Conservation (phyloP, 2,113 vertebrate species). For the Puffinus mauretanicus region DNA sequence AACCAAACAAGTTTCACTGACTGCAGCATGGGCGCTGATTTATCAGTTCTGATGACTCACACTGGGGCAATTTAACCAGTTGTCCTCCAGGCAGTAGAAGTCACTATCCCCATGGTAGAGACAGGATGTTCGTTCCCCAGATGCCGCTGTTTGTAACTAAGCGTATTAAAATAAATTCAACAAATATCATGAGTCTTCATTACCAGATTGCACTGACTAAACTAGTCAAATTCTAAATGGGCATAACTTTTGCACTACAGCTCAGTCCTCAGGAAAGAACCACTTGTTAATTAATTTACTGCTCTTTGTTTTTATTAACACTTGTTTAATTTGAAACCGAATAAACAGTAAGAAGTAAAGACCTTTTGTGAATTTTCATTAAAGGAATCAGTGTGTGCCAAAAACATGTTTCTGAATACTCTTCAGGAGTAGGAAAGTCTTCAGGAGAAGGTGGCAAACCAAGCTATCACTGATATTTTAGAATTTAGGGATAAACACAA, state of each 20-base stretch:
- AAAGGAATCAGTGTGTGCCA: not conserved
- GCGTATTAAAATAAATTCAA: slow-evolving; percentile 7
- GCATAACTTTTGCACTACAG: not conserved
- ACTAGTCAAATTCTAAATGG: not conserved
- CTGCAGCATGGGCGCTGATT: not conserved
- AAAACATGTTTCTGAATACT: not conserved
- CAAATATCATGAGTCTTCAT: slow-evolving; percentile 6
- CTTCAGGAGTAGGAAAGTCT: not conserved
- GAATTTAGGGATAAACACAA: not conserved
- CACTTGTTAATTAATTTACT: slow-evolving; percentile 21
- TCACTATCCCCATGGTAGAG: not conserved
- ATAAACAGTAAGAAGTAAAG: not conserved
- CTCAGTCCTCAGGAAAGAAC: not conserved
- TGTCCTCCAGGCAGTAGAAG: not conserved
- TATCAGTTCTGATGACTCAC: not conserved
- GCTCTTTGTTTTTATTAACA: slow-evolving; percentile 5
- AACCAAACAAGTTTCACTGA: not conserved
- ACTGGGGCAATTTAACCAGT: not conserved
- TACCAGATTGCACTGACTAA: slow-evolving; percentile 15
- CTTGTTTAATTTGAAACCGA: not conserved
- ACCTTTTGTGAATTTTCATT: slow-evolving; percentile 5
- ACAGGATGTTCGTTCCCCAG: not conserved
- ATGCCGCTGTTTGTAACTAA: not conserved
- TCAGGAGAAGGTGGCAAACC: not conserved
- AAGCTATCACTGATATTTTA: not conserved